Evolutionary conservation across 2,113 vertebrate species (phyloP), one percentile per base, ranked within the genome.

Genomic region (Catagonus wagneri): DNA sequence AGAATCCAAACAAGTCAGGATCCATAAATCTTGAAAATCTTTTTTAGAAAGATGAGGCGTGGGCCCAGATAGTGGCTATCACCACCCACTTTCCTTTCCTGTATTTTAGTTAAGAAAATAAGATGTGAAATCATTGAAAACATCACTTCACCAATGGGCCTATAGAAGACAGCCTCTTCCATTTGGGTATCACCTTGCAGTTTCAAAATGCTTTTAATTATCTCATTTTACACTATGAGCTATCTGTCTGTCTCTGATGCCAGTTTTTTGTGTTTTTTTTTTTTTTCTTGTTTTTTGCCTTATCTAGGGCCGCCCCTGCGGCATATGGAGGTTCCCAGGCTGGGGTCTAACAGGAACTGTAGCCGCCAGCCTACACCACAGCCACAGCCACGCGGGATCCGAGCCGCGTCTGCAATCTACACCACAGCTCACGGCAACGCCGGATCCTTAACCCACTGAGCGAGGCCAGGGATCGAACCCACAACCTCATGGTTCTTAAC

Each of bases 71-170:
- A 76, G 66, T 72, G 22, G 74, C 10, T 44, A 19, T 83, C 16
- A 10, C 27, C 32, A 68, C 75, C 22, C 34, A 34, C 83, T 92
- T 94, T 92, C 68, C 61, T 92, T 94, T 50, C 50, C 63, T 81
- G 34, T 83, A 86, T 50, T 83, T 61, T 81, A 78, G 25, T 65
- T 92, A 76, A 79, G 71, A 79, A 93, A 88, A 39, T 89, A 63
- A 19, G 19, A 39, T 68, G 39, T 80, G 66, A 94, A 92, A 71
- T 71, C 22, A 1, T 69, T 83, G 34, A 89, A 68, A 92, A n/a
- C 14, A 36, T 78, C 29, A 39, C 3, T 19, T 94, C 32, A 78
- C 44, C 14, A 58, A 50, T 52, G 25, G 61, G 23, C 29, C 34
- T 65, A 44, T 23, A 89, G 60, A 94, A 86, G 23, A 50, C 29